Evolutionary conservation across 2,888 invertebrate species (phyloP).

Genomic region (Diplolepis rosae): DNA sequence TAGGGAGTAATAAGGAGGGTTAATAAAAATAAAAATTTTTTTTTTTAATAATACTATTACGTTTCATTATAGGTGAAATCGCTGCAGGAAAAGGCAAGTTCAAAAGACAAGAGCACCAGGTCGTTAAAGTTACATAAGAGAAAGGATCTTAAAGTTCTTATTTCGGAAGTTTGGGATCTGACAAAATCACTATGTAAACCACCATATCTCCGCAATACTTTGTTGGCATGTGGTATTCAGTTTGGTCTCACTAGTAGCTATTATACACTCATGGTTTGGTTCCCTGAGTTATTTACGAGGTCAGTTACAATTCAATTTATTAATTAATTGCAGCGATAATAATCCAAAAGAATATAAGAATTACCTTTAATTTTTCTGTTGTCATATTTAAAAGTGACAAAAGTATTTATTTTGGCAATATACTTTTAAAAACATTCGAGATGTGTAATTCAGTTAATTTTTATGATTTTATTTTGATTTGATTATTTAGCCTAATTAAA

Average conservation of each 20-base stretch:
- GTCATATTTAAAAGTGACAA: too few species aligned
- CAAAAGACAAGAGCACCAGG: conserved; percentile 80
- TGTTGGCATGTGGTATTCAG: conserved; percentile 86
- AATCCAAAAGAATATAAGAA: too few species aligned
- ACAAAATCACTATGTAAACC: conserved; percentile 84
- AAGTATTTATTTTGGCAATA: too few species aligned
- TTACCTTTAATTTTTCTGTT: too few species aligned
- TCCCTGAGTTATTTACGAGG: conserved; percentile 86
- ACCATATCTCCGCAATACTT: conserved; percentile 84
- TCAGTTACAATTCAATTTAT: conserved; percentile 35
- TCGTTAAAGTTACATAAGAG: conserved; percentile 82
- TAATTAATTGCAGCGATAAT: not conserved
- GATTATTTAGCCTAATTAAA: too few species aligned
- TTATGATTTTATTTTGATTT: too few species aligned
- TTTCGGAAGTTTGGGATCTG: conserved; percentile 83
- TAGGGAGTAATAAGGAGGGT: too few species aligned
- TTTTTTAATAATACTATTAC: too few species aligned
- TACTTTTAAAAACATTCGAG: too few species aligned
- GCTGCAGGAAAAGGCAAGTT: conserved; percentile 82
- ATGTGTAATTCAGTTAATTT: too few species aligned
- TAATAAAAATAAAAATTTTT: too few species aligned
- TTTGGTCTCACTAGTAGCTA: conserved; percentile 91
- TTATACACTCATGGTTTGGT: conserved; percentile 94
- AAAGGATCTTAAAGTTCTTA: conserved; percentile 82
- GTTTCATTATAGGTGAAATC: conserved; percentile 81